phyloP scores from a whole-genome alignment of 2,888 invertebrate species.

The Onchidella celtica region DNA sequence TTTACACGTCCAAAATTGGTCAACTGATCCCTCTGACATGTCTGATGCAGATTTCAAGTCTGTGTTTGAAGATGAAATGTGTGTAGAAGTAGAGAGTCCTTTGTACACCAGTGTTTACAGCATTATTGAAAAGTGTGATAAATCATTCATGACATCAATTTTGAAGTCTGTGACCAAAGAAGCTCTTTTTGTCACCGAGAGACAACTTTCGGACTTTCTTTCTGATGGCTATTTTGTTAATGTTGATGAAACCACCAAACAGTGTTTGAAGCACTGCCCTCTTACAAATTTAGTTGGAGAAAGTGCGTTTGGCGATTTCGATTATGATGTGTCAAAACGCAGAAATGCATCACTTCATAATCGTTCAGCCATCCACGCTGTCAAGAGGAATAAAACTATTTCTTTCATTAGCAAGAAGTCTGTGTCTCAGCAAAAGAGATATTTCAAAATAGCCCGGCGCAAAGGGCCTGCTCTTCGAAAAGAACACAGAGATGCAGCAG shows the following conservation, averaged over 20 bases:
- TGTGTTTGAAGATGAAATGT: neutral
- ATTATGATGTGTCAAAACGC: neutral
- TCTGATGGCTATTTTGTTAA: constrained; percentile 3
- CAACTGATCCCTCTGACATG: neutral
- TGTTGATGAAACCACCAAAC: neutral
- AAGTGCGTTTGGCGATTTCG: constrained; percentile 14
- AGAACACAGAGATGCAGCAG: neutral
- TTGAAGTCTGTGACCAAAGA: neutral
- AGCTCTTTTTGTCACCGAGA: neutral
- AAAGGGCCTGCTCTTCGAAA: neutral
- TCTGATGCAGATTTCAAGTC: no score
- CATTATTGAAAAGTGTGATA: no score
- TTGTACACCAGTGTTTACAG: no score
- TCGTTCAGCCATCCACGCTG: neutral
- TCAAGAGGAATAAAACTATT: constrained; percentile 3
- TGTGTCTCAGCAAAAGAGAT: neutral
- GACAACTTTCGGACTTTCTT: neutral
- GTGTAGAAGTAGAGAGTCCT: no score
- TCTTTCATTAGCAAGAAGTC: neutral
- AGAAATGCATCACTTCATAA: constrained; percentile 4
- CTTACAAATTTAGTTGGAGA: constrained; percentile 23
- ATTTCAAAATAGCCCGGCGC: neutral
- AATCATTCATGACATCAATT: neutral
- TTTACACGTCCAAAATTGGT: neutral
- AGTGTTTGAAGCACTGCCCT: neutral